Percentiles rank a stretch among this genome's conserved stretches.
phyloP scores from a whole-genome alignment of 2,888 invertebrate species.

The Volucella inflata region DNA sequence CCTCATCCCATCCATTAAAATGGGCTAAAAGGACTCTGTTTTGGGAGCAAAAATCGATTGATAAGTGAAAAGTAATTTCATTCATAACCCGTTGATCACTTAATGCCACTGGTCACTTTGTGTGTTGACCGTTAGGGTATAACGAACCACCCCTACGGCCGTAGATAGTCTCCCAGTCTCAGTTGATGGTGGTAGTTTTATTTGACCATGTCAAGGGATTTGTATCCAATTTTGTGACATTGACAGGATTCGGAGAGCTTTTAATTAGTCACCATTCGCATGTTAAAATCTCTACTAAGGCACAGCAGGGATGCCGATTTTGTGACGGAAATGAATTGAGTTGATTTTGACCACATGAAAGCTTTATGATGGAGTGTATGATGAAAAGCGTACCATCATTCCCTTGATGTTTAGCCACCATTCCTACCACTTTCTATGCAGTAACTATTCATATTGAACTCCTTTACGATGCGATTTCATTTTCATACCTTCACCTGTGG shows the following conservation, averaged over 20 bases:
- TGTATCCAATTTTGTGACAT: slow-evolving; percentile 25
- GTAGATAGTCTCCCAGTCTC: neutral
- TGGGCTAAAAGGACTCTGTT: slow-evolving; percentile 3
- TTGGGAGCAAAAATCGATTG: slow-evolving; percentile 40
- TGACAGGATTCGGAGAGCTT: slow-evolving; percentile 48
- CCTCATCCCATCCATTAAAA: neutral
- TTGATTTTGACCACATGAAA: too few species aligned
- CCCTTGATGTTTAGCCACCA: too few species aligned
- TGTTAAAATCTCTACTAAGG: slow-evolving; percentile 7
- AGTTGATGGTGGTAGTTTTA: neutral
- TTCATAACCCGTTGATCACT: slow-evolving; percentile 56
- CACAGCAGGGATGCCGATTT: neutral
- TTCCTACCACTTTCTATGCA: too few species aligned
- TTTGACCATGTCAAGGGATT: slow-evolving; percentile 4
- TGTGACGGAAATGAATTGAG: too few species aligned
- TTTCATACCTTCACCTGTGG: too few species aligned
- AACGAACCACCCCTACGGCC: neutral
- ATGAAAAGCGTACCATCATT: too few species aligned
- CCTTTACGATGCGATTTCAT: too few species aligned
- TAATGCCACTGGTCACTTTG: slow-evolving; percentile 46
- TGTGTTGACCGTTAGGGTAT: slow-evolving; percentile 13
- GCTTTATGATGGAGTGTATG: too few species aligned
- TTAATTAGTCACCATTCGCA: slow-evolving; percentile 43
- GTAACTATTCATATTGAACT: too few species aligned
- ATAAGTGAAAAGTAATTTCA: slow-evolving; percentile 43